Evolutionary conservation across 2,888 invertebrate genomes (phyloP), one percentile per base, ranked within the genome.

Genomic region (Coelinius sp.): DNA sequence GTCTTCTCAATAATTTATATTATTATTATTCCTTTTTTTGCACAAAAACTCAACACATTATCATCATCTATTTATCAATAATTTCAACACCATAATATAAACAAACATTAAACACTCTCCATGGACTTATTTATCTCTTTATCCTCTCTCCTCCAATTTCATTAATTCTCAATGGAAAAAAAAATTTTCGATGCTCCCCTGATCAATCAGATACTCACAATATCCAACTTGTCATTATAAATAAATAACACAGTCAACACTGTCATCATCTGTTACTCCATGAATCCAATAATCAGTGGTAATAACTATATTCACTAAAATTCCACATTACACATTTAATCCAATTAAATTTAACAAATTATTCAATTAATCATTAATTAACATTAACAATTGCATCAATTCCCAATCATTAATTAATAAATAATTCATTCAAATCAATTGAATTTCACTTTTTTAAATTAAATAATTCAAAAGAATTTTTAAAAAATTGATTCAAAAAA

Each of bases 1-100:
- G 84, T 82, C 83, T 83, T 31, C 17, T 41, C 62, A 62, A 65
- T n/a, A 70, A 65, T 65, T 49, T 44, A 27, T 38, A 8, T 52
- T 25, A 20, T 46, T 53, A 41, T 14, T 49, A 14, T 66, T 62
- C 35, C 53, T 41, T 41, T 41, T 41, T 2, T 49, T 17, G 8
- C 8, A 4, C 17, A 49, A 8, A 31, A 31, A 8, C 17, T 10
- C 20, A 49, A 20, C 8, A 56, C 31, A 27, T 44, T 62, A 35
- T 38, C 10, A 35, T 25, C 25, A 41, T n/a, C 12, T 41, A n/a
- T n/a, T 3, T 41, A 41, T 41, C 41, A 35, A 1, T 6, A 1
- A n/a, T n/a, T 5, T 41, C 41, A n/a, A 12, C 41, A 41, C 41
- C 41, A 41, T 41, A n/a, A 35, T 8, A 35, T 8, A 38, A 38